Base-by-base conservation (phyloP, 2,113 vertebrate species). In the Euleptes europaea region DNA sequence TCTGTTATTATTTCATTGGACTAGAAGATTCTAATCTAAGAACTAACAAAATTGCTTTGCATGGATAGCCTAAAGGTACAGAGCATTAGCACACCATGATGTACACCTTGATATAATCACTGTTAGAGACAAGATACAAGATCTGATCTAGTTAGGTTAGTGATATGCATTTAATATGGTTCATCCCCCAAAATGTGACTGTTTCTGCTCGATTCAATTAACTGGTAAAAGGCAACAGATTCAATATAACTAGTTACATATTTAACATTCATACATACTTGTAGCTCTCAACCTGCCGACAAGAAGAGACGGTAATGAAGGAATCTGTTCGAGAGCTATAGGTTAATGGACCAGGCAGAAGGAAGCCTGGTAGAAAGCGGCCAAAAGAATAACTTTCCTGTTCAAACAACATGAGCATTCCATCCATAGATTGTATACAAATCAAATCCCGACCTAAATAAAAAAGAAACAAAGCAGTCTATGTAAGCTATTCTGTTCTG, bases 341-440 rank as follows among this genome's bases (percentile, higher is more conserved):
- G 69, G 95, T 87, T 84, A 99, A 92, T 0, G 99, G 98, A n/a
- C 98, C 98, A 0, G 98, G 98, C 78, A 99, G 94, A 88, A 99
- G 97, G 93, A 98, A 99, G 11, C 97, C 98, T 0, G 98, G 98
- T 28, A 99, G 96, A 90, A 98, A 99, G 19, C 98, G 94, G 11
- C 98, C 98, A 87, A 99, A 99, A 51, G 98, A 97, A 21, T 97
- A 99, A 89, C 98, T 99, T 94, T 99, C 98, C 95, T 99, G 99
- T 91, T 99, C 98, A 89, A 99, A 99, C 88, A 99, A 95, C 97
- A 98, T 99, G 73, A 99, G 96, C 98, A 99, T 98, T 70, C 99
- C 99, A 81, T 99, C 99, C 97, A 99, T 97, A 31, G 98, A 99
- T 95, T 99, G 99, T 92, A 99, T 98, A 82, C 98, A 99, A 90